A percentile compares a stretch with the other conserved stretches of the same genome.
Evolutionary conservation across 2,113 vertebrate genomes (phyloP).

Genomic region (Rattus rattus): DNA sequence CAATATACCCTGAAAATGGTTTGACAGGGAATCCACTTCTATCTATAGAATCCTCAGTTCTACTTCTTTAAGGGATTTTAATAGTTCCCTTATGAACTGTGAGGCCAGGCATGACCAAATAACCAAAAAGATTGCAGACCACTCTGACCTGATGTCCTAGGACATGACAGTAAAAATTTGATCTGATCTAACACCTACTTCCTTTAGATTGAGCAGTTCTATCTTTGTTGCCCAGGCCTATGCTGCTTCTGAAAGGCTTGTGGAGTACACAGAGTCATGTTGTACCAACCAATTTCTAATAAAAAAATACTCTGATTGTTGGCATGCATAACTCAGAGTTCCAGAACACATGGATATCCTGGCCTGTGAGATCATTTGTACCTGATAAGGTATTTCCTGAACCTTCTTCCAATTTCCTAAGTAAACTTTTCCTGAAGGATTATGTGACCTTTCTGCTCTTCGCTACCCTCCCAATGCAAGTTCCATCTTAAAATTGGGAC

Average conservation of each 20-base stretch:
- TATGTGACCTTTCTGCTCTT: no score
- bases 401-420: neutral
- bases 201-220: neutral
- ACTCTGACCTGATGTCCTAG: no score
- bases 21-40: neutral
- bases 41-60: no score
- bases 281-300: neutral
- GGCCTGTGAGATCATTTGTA: neutral
- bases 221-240: neutral
- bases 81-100: no score
- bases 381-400: neutral
- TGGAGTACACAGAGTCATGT: neutral
- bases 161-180: no score
- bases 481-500: no score
- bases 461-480: no score
- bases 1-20: neutral
- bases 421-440: no score
- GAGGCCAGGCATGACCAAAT: neutral
- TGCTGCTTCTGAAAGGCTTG: no score
- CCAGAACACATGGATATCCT: neutral
- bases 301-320: neutral
- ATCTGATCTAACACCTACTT: neutral
- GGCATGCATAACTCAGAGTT: neutral
- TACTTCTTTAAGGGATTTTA: neutral
- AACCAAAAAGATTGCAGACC: neutral